Base-by-base conservation (phyloP, 1,140 invertebrate genomes). In the Trachymyrmex septentrionalis region DNA sequence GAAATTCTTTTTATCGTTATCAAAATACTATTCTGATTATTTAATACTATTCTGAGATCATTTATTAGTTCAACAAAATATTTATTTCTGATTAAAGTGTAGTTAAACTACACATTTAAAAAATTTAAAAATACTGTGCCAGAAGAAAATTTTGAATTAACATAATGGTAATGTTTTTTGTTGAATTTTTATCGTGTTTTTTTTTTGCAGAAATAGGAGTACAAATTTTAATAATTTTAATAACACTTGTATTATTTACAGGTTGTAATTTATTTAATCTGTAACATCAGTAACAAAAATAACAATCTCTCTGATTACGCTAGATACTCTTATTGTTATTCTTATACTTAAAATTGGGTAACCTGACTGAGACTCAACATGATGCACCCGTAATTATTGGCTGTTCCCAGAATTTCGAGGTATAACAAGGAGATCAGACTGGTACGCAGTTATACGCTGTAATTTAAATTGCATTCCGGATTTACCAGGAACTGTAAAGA, bases 261-360 rank as follows among this genome's bases (percentile, higher is more conserved):
- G 14, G 27, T 0, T 9, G 30, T 57, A n/a, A 44, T 69, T 84
- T 84, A 84, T 75, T 44, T 75, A 61, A 44, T 82, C 69, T 63
- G 72, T 50, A 84, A 71, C 19, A 75, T 75, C 14, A 4, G 55
- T 84, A 84, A 84, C 80, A 84, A 84, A 84, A 84, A 84, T 84
- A 84, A 75, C 66, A 61, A 34, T 27, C 30, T 63, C 19, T 84
- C 21, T 34, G 3, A 63, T 84, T 61, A 44, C 2, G 24, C 55
- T 84, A 75, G 27, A 21, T 57, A 59, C 27, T 64, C 44, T 77
- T 76, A 76, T 55, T 34, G 38, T 34, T 9, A 38, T 61, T 4
- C 38, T 73, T 75, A 61, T 14, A 34, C 30, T 61, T 34, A 84
- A 84, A 63, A 2, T 57, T 81, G 19, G 21, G 5, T 30, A 38